Percentiles rank a stretch among this genome's conserved stretches.
Conservation (phyloP, 2,888 invertebrate species). For the Parapristionchus giblindavisi region DNA sequence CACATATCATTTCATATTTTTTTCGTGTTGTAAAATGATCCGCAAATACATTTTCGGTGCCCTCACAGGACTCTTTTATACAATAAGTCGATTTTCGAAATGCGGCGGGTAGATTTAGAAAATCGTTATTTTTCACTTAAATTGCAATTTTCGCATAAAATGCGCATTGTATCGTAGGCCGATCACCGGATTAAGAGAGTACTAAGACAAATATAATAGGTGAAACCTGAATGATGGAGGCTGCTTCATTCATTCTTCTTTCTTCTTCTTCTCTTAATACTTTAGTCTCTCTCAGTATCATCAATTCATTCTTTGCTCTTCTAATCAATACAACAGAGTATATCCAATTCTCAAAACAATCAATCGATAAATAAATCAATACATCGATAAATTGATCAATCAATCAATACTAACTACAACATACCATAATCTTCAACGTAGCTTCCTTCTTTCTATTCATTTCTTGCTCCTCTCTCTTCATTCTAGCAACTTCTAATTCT, state of each 20-base stretch:
- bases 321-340: no score
- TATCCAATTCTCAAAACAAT: not conserved
- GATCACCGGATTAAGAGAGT: no score
- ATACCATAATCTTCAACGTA: not conserved
- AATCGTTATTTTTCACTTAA: no score
- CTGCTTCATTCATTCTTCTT: not conserved
- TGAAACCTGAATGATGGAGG: not conserved
- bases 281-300: not conserved
- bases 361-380: not conserved
- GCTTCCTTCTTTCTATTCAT: not conserved
- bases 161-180: no score
- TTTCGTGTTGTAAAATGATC: no score
- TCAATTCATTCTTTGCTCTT: slow-evolving; percentile 1
- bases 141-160: no score
- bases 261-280: slow-evolving; percentile 2
- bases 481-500: not conserved
- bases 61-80: no score
- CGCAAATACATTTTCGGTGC: no score
- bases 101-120: no score
- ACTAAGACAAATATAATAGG: no score
- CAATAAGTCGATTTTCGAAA: no score
- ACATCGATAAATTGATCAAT: not conserved
- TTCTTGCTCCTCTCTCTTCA: not conserved
- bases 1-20: no score
- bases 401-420: not conserved